phyloP scores from a whole-genome alignment of 2,797 vertebrate species.

The Cossypha caffra region DNA sequence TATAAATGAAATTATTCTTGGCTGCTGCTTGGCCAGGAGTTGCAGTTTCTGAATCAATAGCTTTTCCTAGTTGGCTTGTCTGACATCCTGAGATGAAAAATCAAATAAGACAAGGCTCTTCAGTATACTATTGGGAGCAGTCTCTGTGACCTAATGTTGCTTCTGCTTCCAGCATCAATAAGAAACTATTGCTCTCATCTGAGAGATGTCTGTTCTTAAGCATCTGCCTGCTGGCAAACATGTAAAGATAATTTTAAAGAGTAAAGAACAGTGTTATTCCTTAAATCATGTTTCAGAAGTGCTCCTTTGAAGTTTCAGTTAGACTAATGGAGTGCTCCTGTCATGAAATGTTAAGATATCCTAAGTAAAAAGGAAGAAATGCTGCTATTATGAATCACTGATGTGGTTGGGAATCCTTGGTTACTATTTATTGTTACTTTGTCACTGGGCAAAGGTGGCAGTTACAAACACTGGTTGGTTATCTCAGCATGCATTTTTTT shows the following conservation, averaged over 20 bases:
- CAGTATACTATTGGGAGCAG: not conserved
- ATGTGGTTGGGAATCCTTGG: not conserved
- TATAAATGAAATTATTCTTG: constrained; percentile 40
- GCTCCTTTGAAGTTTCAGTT: not conserved
- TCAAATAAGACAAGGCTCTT: not conserved
- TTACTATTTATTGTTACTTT: not conserved
- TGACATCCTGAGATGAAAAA: constrained; percentile 36
- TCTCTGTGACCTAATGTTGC: not conserved
- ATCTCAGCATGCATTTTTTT: not conserved
- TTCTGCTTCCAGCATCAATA: not conserved
- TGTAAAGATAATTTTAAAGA: not conserved
- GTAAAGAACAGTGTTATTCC: not conserved
- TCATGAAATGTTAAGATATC: not conserved
- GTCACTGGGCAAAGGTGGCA: not conserved
- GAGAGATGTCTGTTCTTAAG: not conserved
- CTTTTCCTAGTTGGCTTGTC: not conserved
- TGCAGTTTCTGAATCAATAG: constrained; percentile 28
- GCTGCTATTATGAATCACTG: not conserved
- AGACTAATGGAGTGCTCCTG: not conserved
- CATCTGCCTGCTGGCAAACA: not conserved
- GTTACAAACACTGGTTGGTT: not conserved
- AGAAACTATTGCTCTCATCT: not conserved
- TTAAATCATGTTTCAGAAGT: not conserved
- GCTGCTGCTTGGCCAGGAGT: not conserved
- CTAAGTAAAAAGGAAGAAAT: not conserved